Base-by-base conservation (phyloP, 2,888 invertebrate genomes). In the Formica aserva region DNA sequence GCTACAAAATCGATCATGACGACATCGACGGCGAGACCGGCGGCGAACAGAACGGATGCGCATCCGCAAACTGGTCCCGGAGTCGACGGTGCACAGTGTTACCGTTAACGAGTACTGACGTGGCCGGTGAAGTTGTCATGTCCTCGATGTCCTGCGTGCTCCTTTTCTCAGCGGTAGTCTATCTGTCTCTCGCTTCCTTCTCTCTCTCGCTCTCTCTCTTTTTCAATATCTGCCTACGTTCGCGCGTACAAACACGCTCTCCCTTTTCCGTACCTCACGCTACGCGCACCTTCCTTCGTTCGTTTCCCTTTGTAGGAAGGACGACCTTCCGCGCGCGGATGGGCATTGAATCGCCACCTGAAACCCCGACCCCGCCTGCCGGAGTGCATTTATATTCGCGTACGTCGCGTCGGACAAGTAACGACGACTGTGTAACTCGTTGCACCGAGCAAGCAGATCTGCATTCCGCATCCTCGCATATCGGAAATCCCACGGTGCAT, bases 61-160 rank as follows among this genome's bases (percentile, higher is more conserved):
- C 63, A 29, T 55, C 66, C 76, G 82, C 45, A 78, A 80, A 71
- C 66, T 52, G 48, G 32, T 65, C 41, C 22, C 41, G 35, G 29
- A 82, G 71, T 48, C 29, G 57, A 82, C 76, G 67, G 55, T 67
- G 65, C 72, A 76, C 82, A 72, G 87, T 91, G 90, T 91, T 92
- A 91, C 88, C 86, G 91, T 92, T 92, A 92, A 92, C 92, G 92
- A 92, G 92, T 92, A 91, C 90, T 91, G 92, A 91, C 92, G 81
- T 88, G 84, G 84, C 87, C 88, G 83, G 88, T 86, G 90, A 89
- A 91, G 90, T 92, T 92, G 92, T 91, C 92, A 88, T 91, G 91
- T 92, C 90, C 84, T 71, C 82, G 84, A 75, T 90, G 91, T 90
- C 88, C 86, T 80, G 65, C 62, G 67, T 60, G 85, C 85, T 78